Evolutionary conservation across 2,797 vertebrate species (phyloP).

Genomic region (Neomorphus geoffroyi): DNA sequence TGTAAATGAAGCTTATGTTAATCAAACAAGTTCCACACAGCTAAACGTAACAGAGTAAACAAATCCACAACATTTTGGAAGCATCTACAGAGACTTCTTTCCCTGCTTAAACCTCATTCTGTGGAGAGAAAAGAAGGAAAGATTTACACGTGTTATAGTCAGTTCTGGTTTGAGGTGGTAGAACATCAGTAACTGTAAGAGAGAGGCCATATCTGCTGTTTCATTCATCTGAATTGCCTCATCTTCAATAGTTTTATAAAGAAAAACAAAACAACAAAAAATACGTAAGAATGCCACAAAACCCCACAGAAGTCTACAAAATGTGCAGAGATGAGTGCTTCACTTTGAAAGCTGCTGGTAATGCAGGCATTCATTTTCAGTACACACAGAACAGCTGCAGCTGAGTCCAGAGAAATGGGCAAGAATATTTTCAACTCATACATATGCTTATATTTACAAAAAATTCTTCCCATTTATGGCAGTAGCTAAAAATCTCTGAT

Average conservation of each 20-base stretch:
- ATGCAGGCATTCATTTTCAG: neutral
- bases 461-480: neutral
- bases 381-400: neutral
- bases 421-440: neutral
- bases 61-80: neutral
- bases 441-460: neutral
- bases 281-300: neutral
- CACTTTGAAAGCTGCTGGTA: neutral
- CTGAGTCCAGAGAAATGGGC: neutral
- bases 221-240: neutral
- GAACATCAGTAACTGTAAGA: neutral
- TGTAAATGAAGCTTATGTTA: neutral
- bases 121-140: neutral
- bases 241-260: neutral
- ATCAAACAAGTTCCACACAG: neutral
- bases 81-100: neutral
- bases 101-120: neutral
- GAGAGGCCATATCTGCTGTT: neutral
- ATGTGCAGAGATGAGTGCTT: neutral
- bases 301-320: neutral
- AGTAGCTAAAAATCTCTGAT: neutral
- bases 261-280: accelerated
- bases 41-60: neutral
- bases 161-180: neutral
- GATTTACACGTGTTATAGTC: neutral